Percentiles rank a stretch among this genome's conserved stretches.
These are phyloP conservation scores for Felis catus DNA, from an alignment of 2,113 vertebrate genomes.

Conservation along the genomic window DNA sequence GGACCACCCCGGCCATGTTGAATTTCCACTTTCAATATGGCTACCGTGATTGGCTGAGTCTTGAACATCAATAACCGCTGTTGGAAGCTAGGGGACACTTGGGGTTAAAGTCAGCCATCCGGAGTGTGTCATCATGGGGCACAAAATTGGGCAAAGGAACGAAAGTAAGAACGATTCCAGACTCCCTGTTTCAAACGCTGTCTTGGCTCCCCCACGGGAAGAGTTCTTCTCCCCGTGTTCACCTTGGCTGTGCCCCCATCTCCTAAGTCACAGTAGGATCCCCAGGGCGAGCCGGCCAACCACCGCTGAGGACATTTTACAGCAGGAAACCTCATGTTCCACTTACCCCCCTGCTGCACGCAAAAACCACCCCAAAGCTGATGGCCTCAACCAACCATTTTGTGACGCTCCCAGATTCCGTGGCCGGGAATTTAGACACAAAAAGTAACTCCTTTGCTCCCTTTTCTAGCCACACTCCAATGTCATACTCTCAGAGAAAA, in stretches of 20 bases:
- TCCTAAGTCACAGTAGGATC: not conserved
- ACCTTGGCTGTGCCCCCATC: not conserved
- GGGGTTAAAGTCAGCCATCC: not conserved
- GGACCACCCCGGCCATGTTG: not conserved
- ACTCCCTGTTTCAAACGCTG: not conserved
- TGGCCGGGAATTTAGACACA: not conserved
- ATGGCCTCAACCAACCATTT: not conserved
- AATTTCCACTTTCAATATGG: not conserved
- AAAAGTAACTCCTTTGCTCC: not conserved
- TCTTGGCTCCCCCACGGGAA: not conserved
- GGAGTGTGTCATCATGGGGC: not conserved
- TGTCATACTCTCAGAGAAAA: too few relatives aligned
- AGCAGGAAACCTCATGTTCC: not conserved
- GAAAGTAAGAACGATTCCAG: not conserved
- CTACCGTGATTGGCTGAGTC: not conserved
- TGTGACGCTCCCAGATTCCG: not conserved
- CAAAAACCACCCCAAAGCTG: fast-evolving
- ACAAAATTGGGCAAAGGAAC: not conserved
- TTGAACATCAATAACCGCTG: not conserved
- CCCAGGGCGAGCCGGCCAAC: not conserved
- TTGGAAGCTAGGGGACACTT: not conserved
- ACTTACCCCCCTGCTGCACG: too few relatives aligned
- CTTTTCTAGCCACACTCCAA: not conserved
- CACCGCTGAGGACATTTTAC: not conserved
- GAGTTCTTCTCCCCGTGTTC: not conserved